phyloP scores from a whole-genome alignment of 1,140 invertebrate genomes.

The Temnothorax longispinosus region DNA sequence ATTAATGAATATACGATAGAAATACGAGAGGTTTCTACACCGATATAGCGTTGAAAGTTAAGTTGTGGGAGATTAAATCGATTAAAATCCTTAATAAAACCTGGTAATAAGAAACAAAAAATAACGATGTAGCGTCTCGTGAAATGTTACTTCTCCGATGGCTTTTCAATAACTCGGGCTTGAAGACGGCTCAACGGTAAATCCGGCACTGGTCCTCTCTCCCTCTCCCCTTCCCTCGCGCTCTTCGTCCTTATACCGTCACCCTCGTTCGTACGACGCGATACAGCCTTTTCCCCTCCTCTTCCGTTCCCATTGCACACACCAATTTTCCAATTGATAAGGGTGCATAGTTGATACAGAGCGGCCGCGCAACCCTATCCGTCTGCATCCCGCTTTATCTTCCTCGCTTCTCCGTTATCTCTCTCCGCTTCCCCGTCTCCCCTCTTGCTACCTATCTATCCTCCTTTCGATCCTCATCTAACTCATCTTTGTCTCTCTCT shows the following conservation, averaged over 20 bases:
- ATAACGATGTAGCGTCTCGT: no score
- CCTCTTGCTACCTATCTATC: not conserved
- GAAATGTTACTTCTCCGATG: not conserved
- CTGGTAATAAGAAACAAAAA: not conserved
- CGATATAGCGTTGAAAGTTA: not conserved
- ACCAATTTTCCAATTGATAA: slow-evolving; percentile 83
- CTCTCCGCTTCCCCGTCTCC: not conserved
- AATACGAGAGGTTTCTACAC: not conserved
- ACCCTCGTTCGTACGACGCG: slow-evolving; percentile 11
- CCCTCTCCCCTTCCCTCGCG: slow-evolving; percentile 36
- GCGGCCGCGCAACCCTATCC: slow-evolving; percentile 66
- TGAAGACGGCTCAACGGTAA: slow-evolving; percentile 1
- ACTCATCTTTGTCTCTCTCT: not conserved
- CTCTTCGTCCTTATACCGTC: slow-evolving; percentile 38
- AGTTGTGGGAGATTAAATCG: not conserved
- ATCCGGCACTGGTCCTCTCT: slow-evolving; percentile 41
- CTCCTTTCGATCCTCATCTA: not conserved
- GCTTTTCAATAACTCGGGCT: not conserved
- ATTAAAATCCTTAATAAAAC: not conserved
- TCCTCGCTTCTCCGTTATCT: slow-evolving; percentile 5
- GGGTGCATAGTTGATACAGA: slow-evolving; percentile 76
- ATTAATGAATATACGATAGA: not conserved
- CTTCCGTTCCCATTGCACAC: slow-evolving; percentile 74
- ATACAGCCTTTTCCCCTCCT: slow-evolving; percentile 48
- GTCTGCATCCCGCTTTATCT: slow-evolving; percentile 53